These are phyloP conservation scores for Girardinichthys multiradiatus DNA, from an alignment of 2,113 vertebrate genomes.

Conservation along the genomic window DNA sequence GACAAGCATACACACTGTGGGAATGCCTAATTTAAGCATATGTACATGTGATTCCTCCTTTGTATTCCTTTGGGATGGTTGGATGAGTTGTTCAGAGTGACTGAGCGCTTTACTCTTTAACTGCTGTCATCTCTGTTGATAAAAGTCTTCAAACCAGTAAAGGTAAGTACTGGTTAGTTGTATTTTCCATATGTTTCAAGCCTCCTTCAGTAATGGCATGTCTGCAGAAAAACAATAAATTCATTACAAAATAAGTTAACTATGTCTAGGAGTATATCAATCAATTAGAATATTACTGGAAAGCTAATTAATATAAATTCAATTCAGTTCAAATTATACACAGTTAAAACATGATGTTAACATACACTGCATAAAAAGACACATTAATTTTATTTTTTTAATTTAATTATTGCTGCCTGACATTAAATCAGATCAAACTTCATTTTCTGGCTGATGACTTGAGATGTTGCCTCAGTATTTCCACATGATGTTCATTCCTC, in stretches of 20 bases:
- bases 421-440: not conserved
- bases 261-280: not conserved
- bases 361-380: not conserved
- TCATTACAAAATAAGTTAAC: not conserved
- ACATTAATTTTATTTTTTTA: not conserved
- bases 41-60: constrained; percentile 57
- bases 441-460: not conserved
- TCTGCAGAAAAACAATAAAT: constrained; percentile 76
- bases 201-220: constrained; percentile 96
- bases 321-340: not conserved
- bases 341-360: not conserved
- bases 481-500: too few species aligned
- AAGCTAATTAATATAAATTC: not conserved
- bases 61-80: constrained; percentile 44
- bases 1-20: constrained; percentile 38
- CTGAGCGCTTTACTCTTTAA: constrained; percentile 22
- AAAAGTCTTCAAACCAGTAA: constrained; percentile 52
- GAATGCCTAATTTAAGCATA: constrained; percentile 61
- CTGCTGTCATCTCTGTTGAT: constrained; percentile 39
- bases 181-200: constrained; percentile 79
- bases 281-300: not conserved
- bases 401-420: not conserved
- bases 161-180: constrained; percentile 39
- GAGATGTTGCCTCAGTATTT: not conserved
- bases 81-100: constrained; percentile 27